phyloP scores from a whole-genome alignment of 2,888 invertebrate genomes.

The Diogma glabrata region DNA sequence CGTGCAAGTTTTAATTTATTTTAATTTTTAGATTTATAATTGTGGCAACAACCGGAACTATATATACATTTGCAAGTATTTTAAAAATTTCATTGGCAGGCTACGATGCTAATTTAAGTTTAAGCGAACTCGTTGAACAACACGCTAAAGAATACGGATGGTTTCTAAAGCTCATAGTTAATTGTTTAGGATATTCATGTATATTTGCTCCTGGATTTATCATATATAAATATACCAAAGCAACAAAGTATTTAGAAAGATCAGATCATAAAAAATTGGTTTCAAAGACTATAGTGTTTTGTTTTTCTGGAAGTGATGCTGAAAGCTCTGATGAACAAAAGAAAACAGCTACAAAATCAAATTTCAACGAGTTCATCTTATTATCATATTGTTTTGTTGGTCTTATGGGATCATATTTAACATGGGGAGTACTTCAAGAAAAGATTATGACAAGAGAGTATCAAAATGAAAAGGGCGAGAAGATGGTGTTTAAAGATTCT shows the following conservation, averaged over 20 bases:
- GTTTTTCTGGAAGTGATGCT: background rate
- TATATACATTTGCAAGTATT: conserved; percentile 32
- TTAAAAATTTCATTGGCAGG: conserved; percentile 33
- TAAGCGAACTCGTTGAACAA: conserved; percentile 36
- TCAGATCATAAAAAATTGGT: conserved; percentile 42
- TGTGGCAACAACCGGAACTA: conserved; percentile 27
- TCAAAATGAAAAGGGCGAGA: conserved; percentile 47
- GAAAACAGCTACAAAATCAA: conserved; percentile 31
- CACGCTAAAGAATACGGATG: conserved; percentile 50
- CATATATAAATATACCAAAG: conserved; percentile 67
- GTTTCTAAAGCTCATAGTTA: conserved; percentile 65
- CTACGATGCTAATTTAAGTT: conserved; percentile 27
- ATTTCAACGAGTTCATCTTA: conserved; percentile 28
- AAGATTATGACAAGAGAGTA: conserved; percentile 90
- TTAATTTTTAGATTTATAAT: conserved; percentile 25
- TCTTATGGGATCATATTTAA: conserved; percentile 79
- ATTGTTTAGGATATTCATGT: conserved; percentile 80
- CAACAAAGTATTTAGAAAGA: conserved; percentile 68
- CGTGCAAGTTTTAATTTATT: conserved; percentile 3
- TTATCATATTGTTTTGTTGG: conserved; percentile 74
- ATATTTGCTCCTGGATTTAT: conserved; percentile 76
- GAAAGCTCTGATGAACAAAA: conserved; percentile 29
- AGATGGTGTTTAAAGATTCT: conserved; percentile 72
- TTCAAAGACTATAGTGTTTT: background rate
- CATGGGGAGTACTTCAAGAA: conserved; percentile 96